Evolutionary conservation across 2,797 vertebrate species (phyloP).

Genomic region (Scyliorhinus canicula): DNA sequence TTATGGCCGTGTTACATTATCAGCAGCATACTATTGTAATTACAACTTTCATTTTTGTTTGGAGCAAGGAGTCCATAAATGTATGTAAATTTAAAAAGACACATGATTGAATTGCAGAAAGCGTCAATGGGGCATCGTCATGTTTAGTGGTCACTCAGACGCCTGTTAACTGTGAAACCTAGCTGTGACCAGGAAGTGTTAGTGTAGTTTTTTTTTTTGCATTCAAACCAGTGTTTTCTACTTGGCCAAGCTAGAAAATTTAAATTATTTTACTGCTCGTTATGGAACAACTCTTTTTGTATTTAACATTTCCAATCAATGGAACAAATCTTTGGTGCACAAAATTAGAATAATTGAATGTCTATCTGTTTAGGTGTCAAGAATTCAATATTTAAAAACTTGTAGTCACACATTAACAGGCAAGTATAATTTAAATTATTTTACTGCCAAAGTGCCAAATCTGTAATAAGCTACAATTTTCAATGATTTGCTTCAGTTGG

Average conservation of each 20-base stretch:
- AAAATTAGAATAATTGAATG: neutral
- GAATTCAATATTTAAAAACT: neutral
- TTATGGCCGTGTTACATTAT: neutral
- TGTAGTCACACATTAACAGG: neutral
- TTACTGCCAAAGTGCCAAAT: neutral
- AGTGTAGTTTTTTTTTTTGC: neutral
- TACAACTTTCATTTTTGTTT: neutral
- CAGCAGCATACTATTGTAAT: neutral
- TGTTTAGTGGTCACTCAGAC: neutral
- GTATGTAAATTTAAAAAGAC: neutral
- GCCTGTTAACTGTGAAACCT: neutral
- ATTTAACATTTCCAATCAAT: constrained; percentile 19
- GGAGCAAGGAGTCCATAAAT: neutral
- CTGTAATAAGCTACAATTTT: constrained; percentile 1
- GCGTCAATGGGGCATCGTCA: neutral
- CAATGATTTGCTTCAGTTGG: neutral
- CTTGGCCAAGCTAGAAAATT: neutral
- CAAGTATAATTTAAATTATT: constrained; percentile 12
- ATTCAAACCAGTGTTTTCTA: neutral
- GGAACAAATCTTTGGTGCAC: neutral
- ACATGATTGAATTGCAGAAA: neutral
- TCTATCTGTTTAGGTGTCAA: neutral
- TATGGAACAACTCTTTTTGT: neutral
- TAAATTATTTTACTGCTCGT: neutral
- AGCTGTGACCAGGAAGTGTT: neutral